Conservation (phyloP, 2,113 vertebrate genomes). For the Hemichromis elongatus region DNA sequence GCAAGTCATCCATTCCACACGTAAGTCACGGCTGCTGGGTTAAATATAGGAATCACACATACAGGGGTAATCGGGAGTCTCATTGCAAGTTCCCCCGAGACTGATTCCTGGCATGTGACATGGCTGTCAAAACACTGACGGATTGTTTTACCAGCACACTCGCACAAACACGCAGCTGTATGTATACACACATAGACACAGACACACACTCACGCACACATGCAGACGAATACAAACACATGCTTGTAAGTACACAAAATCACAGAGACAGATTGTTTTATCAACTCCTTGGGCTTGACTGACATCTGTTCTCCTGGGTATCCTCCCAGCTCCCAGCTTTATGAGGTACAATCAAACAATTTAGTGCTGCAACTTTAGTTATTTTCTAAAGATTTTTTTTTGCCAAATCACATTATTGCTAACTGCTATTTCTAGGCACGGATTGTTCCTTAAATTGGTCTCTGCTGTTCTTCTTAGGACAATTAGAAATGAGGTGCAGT, state of each 20-base stretch:
- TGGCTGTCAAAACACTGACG: slow-evolving; percentile 68
- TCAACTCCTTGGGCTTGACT: slow-evolving; percentile 54
- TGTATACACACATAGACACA: neutral
- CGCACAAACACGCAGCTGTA: neutral
- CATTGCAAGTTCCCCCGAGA: slow-evolving; percentile 61
- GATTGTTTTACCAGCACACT: slow-evolving; percentile 61
- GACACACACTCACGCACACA: neutral
- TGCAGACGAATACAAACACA: neutral
- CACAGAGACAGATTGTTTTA: slow-evolving; percentile 57
- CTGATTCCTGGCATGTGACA: slow-evolving; percentile 61
- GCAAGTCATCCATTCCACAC: slow-evolving; percentile 25
- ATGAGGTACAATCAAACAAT: slow-evolving; percentile 30
- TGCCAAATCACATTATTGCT: neutral
- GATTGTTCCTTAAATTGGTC: neutral
- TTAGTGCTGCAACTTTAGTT: slow-evolving; percentile 13
- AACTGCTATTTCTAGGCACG: neutral
- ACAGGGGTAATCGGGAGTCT: slow-evolving; percentile 56
- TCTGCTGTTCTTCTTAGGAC: neutral
- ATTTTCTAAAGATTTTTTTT: slow-evolving; percentile 14
- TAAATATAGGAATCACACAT: slow-evolving; percentile 60
- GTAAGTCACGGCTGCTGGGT: slow-evolving; percentile 41
- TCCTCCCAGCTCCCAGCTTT: slow-evolving; percentile 30
- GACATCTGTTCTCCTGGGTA: slow-evolving; percentile 63
- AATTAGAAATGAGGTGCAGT: neutral
- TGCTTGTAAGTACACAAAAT: slow-evolving; percentile 8